phyloP scores from a whole-genome alignment of 2,888 invertebrate genomes.

The Spatulosminthurus flaviceps region DNA sequence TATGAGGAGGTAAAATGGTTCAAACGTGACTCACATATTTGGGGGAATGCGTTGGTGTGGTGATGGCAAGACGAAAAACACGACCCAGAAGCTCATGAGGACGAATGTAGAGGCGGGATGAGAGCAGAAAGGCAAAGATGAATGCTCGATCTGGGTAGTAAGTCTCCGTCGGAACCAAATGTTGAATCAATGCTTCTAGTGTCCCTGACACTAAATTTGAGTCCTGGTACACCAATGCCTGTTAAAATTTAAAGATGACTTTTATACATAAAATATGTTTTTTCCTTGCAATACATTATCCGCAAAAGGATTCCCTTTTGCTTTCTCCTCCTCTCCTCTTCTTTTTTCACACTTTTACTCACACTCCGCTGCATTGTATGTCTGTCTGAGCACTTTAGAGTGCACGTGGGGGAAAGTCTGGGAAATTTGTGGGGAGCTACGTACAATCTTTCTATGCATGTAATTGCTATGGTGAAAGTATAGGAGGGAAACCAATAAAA shows the following conservation, averaged over 20 bases:
- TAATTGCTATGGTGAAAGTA: no score
- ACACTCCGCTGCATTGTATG: no score
- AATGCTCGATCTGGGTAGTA: conserved; percentile 88
- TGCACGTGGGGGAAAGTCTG: no score
- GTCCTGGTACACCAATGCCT: conserved; percentile 41
- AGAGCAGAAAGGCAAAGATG: conserved; percentile 92
- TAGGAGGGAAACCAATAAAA: no score
- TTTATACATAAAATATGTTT: neutral
- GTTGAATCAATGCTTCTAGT: conserved; percentile 85
- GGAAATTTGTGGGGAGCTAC: no score
- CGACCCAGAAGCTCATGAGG: conserved; percentile 86
- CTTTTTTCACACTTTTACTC: neutral
- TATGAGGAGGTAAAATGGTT: conserved; percentile 22
- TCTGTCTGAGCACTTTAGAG: no score
- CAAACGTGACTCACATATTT: conserved; percentile 56
- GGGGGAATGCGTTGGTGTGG: conserved; percentile 48
- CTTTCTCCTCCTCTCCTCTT: neutral
- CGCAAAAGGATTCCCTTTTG: neutral
- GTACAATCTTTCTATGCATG: no score
- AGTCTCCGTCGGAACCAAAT: conserved; percentile 89
- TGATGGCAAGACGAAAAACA: conserved; percentile 48
- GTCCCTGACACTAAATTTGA: conserved; percentile 78
- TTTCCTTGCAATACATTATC: neutral
- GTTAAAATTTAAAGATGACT: conserved; percentile 25
- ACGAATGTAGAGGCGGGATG: conserved; percentile 89